Percentiles rank a stretch among this genome's conserved stretches.
phyloP scores from a whole-genome alignment of 2,888 invertebrate genomes.

The Rotaria socialis region DNA sequence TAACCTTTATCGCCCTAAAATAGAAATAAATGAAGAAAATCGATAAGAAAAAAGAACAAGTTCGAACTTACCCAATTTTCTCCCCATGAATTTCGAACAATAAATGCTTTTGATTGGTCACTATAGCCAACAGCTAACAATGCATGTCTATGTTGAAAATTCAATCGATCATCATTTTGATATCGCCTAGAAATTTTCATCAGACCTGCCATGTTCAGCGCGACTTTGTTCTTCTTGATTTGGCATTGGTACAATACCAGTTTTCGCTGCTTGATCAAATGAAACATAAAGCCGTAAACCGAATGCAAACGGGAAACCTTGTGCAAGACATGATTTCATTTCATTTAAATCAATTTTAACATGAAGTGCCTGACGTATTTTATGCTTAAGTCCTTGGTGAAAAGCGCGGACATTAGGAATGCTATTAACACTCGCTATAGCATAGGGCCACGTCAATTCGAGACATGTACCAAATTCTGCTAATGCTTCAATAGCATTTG shows the following conservation, averaged over 20 bases:
- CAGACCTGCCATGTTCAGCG: neutral
- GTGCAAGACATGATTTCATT: conserved; percentile 16
- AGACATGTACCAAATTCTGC: conserved; percentile 2
- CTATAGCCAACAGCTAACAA: neutral
- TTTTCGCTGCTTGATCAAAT: neutral
- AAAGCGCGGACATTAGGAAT: neutral
- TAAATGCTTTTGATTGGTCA: neutral
- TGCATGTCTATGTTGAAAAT: neutral
- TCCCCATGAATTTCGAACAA: neutral
- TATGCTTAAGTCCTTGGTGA: neutral
- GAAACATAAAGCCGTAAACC: neutral
- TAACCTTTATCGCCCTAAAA: neutral
- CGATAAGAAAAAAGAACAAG: neutral
- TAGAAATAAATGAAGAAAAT: neutral
- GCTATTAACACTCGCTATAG: neutral
- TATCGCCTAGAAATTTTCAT: neutral
- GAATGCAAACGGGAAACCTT: neutral
- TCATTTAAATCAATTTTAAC: neutral
- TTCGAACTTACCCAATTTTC: neutral
- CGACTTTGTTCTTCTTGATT: neutral
- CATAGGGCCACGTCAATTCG: neutral
- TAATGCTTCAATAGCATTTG: conserved; percentile 4
- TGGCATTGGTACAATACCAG: neutral
- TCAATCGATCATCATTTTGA: neutral
- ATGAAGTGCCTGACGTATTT: neutral